Conservation (phyloP, 2,113 vertebrate genomes). For the Phalacrocorax aristotelis region DNA sequence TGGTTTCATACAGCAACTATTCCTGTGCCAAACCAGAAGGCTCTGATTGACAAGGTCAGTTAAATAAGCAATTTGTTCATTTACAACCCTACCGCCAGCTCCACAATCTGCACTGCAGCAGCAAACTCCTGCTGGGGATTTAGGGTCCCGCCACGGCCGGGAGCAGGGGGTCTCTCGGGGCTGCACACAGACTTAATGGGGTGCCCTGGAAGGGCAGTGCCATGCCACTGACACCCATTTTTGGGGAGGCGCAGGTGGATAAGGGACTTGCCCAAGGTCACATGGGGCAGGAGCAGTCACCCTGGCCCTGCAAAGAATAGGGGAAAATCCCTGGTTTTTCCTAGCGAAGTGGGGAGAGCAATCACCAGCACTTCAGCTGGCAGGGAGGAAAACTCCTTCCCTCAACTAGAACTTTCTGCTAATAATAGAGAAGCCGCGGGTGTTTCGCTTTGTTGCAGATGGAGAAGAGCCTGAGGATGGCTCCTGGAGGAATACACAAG, state of each 20-base stretch:
- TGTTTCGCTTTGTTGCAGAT: background rate
- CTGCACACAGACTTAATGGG: accelerated
- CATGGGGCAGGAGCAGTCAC: accelerated
- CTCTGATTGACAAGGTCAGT: conserved; percentile 11
- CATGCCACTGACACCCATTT: accelerated
- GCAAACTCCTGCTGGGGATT: background rate
- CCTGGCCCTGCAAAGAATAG: accelerated
- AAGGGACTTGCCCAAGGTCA: background rate
- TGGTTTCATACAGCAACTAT: background rate
- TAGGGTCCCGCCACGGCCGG: accelerated
- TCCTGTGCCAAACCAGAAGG: background rate
- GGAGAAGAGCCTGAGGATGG: background rate
- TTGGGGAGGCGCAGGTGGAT: accelerated
- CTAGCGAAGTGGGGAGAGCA: accelerated
- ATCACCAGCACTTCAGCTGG: background rate
- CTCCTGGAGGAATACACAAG: background rate
- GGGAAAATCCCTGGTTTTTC: accelerated
- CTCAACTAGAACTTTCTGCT: background rate
- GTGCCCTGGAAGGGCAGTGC: accelerated
- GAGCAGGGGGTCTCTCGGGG: accelerated
- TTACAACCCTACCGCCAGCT: background rate
- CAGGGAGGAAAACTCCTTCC: background rate
- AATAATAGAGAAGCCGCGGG: accelerated
- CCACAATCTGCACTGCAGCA: background rate
- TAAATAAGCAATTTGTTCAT: background rate